Evolutionary conservation across 2,888 invertebrate genomes (phyloP).

Genomic region (Sarcophaga caerulescens): DNA sequence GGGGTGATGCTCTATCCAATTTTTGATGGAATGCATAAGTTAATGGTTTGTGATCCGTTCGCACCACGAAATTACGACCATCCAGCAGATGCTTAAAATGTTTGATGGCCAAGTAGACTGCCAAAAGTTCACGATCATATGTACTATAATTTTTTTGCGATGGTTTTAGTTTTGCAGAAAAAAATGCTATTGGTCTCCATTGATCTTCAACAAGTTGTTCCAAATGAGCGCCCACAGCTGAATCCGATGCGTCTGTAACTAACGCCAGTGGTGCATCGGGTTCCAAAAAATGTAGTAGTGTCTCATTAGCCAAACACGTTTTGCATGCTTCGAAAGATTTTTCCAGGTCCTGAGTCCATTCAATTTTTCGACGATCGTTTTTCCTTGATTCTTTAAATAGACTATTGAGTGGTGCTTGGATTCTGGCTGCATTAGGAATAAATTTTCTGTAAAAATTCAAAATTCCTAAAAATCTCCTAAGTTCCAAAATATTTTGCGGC

Average conservation of each 20-base stretch:
- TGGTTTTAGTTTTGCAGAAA: slow-evolving; percentile 15
- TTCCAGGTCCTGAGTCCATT: no score
- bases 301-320: no score
- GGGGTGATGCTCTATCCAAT: slow-evolving; percentile 22
- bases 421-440: no score
- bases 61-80: slow-evolving; percentile 13
- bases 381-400: no score
- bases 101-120: background rate
- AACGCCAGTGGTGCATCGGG: slow-evolving; percentile 58
- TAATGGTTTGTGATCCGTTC: slow-evolving; percentile 27
- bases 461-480: no score
- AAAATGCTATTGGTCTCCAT: slow-evolving; percentile 59
- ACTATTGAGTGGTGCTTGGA: no score
- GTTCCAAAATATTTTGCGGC: no score
- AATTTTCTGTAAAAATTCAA: no score
- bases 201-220: slow-evolving; percentile 72
- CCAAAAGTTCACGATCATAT: slow-evolving; percentile 41
- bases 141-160: slow-evolving; percentile 42
- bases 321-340: no score
- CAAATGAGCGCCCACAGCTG: slow-evolving; percentile 77
- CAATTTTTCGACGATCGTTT: no score
- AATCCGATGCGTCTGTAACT: slow-evolving; percentile 74
- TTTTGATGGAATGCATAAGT: slow-evolving; percentile 25
- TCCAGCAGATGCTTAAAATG: background rate
- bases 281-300: no score